Evolutionary conservation across 1,140 invertebrate species (phyloP).

Genomic region (Planococcus citri): DNA sequence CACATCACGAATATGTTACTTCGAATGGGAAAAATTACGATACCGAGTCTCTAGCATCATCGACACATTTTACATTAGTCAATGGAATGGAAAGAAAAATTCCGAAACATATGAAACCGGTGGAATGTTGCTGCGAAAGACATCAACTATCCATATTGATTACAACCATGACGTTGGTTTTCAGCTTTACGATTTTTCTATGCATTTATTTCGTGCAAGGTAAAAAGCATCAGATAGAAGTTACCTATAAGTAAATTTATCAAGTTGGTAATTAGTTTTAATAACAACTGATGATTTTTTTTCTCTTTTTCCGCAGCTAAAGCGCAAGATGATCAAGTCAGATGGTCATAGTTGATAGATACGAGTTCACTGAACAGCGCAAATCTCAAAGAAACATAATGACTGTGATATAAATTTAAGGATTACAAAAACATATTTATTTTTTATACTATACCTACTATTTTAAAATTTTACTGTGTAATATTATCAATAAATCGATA

Average conservation of each 20-base stretch:
- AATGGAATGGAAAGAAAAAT: conserved; percentile 50
- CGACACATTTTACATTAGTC: conserved; percentile 71
- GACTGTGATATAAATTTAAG: conserved; percentile 16
- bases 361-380: background rate
- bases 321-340: background rate
- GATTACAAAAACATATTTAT: background rate
- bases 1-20: conserved; percentile 27
- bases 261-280: background rate
- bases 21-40: conserved; percentile 37
- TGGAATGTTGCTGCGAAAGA: conserved; percentile 41
- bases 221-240: conserved; percentile 28
- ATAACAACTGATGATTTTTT: too few species aligned
- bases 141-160: conserved; percentile 66
- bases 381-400: conserved; percentile 2
- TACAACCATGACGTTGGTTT: conserved; percentile 47
- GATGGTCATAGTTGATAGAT: background rate
- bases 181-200: conserved; percentile 58
- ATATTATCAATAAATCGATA: background rate
- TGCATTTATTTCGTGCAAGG: conserved; percentile 49
- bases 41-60: conserved; percentile 60
- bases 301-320: too few species aligned
- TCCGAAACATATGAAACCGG: conserved; percentile 28
- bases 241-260: too few species aligned
- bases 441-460: background rate
- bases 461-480: background rate